Evolutionary conservation across 2,797 vertebrate species (phyloP).

Genomic region (Taeniopygia guttata): DNA sequence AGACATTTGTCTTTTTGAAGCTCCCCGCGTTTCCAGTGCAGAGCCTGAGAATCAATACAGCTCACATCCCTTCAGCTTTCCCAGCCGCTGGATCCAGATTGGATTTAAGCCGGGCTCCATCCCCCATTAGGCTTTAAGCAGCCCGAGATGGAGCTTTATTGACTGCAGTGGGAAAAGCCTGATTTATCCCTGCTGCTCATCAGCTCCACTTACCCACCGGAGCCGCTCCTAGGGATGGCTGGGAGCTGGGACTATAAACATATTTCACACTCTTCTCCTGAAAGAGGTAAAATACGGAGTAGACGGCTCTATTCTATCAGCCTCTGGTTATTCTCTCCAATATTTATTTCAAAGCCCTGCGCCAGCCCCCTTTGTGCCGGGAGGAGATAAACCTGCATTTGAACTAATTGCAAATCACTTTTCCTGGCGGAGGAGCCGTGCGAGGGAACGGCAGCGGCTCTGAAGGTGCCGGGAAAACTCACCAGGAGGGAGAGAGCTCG

Average conservation of each 20-base stretch:
- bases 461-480: not conserved
- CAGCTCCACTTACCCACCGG: not conserved
- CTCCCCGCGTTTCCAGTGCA: not conserved
- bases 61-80: not conserved
- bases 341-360: slow-evolving; percentile 4
- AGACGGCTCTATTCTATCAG: slow-evolving; percentile 1
- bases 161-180: not conserved
- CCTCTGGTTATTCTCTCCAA: not conserved
- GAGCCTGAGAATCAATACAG: not conserved
- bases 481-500: not conserved
- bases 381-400: slow-evolving; percentile 1
- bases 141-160: not conserved
- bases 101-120: not conserved
- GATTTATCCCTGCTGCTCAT: slow-evolving; percentile 3
- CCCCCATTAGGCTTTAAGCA: not conserved
- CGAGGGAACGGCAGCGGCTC: not conserved
- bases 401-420: slow-evolving; percentile 27
- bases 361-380: not conserved
- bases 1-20: not conserved
- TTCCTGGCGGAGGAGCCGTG: not conserved
- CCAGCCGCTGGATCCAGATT: not conserved
- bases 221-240: not conserved
- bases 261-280: slow-evolving; percentile 30
- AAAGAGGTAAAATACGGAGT: slow-evolving; percentile 8
- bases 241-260: slow-evolving; percentile 19